phyloP scores from a whole-genome alignment of 2,113 vertebrate species.

The Labeo catla region DNA sequence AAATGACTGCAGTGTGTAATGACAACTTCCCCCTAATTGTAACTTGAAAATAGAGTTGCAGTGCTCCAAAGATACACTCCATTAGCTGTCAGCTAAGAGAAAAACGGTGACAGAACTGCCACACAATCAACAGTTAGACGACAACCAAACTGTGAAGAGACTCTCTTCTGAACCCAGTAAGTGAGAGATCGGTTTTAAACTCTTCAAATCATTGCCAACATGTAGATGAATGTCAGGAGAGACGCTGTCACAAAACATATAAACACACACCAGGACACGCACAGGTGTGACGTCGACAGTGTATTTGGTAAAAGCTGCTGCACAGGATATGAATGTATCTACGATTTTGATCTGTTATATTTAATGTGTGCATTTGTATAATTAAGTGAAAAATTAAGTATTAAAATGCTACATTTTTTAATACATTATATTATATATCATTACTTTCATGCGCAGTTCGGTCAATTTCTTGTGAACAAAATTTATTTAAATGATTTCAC shows the following conservation, averaged over 20 bases:
- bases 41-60: conserved; percentile 28
- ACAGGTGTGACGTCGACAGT: background rate
- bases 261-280: background rate
- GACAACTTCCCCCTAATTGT: conserved; percentile 34
- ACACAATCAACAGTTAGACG: conserved; percentile 27
- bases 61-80: conserved; percentile 30
- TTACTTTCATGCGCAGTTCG: background rate
- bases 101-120: conserved; percentile 28
- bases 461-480: background rate
- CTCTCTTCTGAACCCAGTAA: conserved; percentile 21
- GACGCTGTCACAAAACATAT: background rate
- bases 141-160: conserved; percentile 35
- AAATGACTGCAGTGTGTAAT: conserved; percentile 43
- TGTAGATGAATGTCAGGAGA: conserved; percentile 2
- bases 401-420: background rate
- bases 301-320: background rate
- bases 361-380: background rate
- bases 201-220: conserved; percentile 15
- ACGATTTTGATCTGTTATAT: background rate
- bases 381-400: background rate
- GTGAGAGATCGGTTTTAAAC: background rate
- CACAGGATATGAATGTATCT: background rate
- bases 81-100: conserved; percentile 26
- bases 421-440: background rate
- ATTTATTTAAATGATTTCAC: background rate